These are phyloP conservation scores for Chelon labrosus DNA, from an alignment of 2,797 vertebrate genomes.

Conservation along the genomic window DNA sequence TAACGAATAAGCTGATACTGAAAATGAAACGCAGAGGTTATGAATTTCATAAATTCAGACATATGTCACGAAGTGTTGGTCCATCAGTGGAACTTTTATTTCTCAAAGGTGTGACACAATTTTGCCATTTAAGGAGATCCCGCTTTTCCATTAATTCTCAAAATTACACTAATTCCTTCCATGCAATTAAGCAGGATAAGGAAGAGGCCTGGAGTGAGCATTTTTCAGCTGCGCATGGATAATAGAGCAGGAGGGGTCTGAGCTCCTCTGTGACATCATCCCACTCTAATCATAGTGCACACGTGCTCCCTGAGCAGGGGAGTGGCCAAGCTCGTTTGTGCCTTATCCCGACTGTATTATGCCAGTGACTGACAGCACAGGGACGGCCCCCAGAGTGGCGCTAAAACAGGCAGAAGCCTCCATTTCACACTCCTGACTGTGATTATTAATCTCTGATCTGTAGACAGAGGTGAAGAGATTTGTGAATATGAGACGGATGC, in stretches of 20 bases:
- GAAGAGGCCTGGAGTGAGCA: slow-evolving; percentile 70
- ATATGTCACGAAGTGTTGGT: slow-evolving; percentile 44
- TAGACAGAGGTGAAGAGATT: slow-evolving; percentile 44
- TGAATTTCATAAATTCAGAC: slow-evolving; percentile 39
- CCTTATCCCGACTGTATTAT: slow-evolving; percentile 69
- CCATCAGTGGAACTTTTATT: slow-evolving; percentile 25
- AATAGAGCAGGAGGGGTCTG: slow-evolving; percentile 74
- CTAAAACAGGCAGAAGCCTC: slow-evolving; percentile 63
- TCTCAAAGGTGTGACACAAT: slow-evolving; percentile 51
- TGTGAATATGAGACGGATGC: slow-evolving; percentile 32
- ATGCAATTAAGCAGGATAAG: slow-evolving; percentile 83
- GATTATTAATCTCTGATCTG: slow-evolving; percentile 61
- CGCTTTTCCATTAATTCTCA: slow-evolving; percentile 72
- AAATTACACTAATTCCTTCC: slow-evolving; percentile 82
- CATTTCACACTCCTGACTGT: slow-evolving; percentile 66
- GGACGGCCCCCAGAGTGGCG: slow-evolving; percentile 57
- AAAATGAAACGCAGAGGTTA: slow-evolving; percentile 45
- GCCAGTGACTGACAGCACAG: slow-evolving; percentile 66
- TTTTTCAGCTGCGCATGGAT: slow-evolving; percentile 74
- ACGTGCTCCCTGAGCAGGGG: slow-evolving; percentile 76
- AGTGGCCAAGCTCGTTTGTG: slow-evolving; percentile 72
- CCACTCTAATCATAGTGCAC: slow-evolving; percentile 83
- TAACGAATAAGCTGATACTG: slow-evolving; percentile 44
- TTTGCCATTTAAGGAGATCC: slow-evolving; percentile 51
- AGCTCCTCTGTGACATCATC: slow-evolving; percentile 83